Evolutionary conservation across 2,797 vertebrate species (phyloP), one percentile per base, ranked within the genome.

Genomic region (Miichthys miiuy): DNA sequence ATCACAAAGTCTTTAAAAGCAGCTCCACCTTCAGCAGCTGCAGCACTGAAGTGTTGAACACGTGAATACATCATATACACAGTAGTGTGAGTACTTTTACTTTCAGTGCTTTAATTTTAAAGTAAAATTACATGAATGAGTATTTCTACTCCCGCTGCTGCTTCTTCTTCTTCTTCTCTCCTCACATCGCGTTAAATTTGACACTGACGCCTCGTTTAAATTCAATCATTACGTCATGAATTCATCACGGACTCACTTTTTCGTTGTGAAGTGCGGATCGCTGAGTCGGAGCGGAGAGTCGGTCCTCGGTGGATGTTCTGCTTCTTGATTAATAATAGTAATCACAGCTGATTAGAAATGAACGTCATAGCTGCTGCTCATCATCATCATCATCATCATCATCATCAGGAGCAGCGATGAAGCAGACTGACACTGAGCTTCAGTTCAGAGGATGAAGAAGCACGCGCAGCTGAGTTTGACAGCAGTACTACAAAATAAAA

Each of bases 401-500:
- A 38, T 8, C 23, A 21, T 1, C 4, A 77, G 13, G 9, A 46
- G 25, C 60, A 51, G 47, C 18, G n/a, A 41, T 2, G 7, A 21
- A 60, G 3, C 64, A 3, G 21, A 47, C 8, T 1, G 30, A 60
- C 5, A 17, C 14, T 14, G 8, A 68, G 69, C 13, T 13, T 48
- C 52, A 34, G 34, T 8, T 6, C 67, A 21, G 58, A 42, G 25
- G 47, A 25, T 3, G 44, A 20, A 51, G 48, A 60, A 20, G 41
- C 21, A 56, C 75, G 72, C 66, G 63, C 83, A 88, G 83, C 81
- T 88, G 89, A 84, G 27, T 82, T 58, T 89, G 88, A 92, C 88
- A 90, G 88, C 75, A 4, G 21, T 48, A 2, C 70, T 81, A 55
- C 87, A 90, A 81, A 87, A 81, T 84, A 88, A 84, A 72, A 73